Percentiles rank a stretch among this genome's conserved stretches.
phyloP scores from a whole-genome alignment of 2,113 vertebrate species.

The Motacilla alba region DNA sequence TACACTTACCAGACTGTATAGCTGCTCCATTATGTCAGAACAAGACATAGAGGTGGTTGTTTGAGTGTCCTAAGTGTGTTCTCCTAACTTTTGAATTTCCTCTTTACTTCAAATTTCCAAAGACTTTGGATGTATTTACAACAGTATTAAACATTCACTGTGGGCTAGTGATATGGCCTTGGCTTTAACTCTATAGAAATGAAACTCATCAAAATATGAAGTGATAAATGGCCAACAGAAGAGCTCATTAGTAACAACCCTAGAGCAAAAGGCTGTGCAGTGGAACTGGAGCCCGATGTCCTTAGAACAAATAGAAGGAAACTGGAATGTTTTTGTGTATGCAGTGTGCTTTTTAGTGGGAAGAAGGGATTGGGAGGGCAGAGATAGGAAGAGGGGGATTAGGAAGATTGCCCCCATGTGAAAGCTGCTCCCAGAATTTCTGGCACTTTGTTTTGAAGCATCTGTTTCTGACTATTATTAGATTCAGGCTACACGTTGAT shows the following conservation, averaged over 20 bases:
- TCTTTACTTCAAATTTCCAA: not conserved
- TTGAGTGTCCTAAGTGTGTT: not conserved
- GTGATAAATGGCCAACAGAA: not conserved
- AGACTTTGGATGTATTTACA: conserved; percentile 4
- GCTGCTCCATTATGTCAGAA: not conserved
- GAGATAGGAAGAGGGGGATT: not conserved
- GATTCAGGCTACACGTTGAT: not conserved
- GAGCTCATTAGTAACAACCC: not conserved
- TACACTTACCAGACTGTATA: not conserved
- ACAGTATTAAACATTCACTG: not conserved
- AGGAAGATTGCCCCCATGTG: not conserved
- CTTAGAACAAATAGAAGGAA: not conserved
- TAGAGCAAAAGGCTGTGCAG: not conserved
- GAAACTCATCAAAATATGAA: not conserved
- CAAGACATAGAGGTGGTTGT: not conserved
- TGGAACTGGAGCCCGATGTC: not conserved
- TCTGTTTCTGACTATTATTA: not conserved
- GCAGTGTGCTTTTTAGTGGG: not conserved
- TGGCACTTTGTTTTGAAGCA: not conserved
- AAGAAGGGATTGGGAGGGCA: not conserved
- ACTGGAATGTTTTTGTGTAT: not conserved
- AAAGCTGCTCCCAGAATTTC: not conserved
- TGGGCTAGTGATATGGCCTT: not conserved
- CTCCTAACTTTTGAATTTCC: conserved; percentile 4
- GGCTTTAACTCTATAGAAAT: not conserved